These are phyloP conservation scores for Ctenicera cuprea DNA, from an alignment of 2,888 invertebrate genomes.

Conservation along the genomic window DNA sequence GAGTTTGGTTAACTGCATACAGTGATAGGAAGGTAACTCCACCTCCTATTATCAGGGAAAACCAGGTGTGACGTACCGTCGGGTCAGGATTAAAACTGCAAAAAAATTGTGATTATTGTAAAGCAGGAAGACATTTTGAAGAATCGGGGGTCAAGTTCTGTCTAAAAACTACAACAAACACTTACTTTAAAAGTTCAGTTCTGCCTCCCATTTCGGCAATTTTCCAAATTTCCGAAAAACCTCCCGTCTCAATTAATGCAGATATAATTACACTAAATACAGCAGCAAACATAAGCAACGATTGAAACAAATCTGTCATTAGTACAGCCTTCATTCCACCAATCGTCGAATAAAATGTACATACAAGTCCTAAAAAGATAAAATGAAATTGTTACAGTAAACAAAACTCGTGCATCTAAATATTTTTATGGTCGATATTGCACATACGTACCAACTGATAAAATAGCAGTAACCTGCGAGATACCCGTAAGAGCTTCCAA, in stretches of 20 bases:
- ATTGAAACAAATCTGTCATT: conserved; percentile 91
- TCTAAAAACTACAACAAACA: conserved; percentile 33
- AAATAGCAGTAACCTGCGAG: conserved; percentile 82
- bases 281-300: conserved; percentile 89
- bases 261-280: conserved; percentile 86
- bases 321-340: conserved; percentile 95
- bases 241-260: conserved; percentile 82
- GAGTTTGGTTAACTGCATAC: conserved; percentile 93
- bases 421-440: no score
- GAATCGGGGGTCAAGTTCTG: no score
- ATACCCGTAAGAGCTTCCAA: conserved; percentile 91
- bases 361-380: conserved; percentile 77
- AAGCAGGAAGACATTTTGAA: no score
- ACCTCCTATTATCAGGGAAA: conserved; percentile 88
- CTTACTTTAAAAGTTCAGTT: conserved; percentile 81
- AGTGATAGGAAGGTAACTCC: conserved; percentile 86
- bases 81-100: conserved; percentile 86
- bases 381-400: neutral
- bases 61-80: conserved; percentile 89
- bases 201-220: conserved; percentile 82
- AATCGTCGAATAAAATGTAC: conserved; percentile 90
- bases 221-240: conserved; percentile 82
- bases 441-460: conserved; percentile 78
- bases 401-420: no score
- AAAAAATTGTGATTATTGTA: no score